A percentile compares a stretch with the other conserved stretches of the same genome.
These are phyloP conservation scores for Gallinago jamesoni DNA, from an alignment of 2,113 vertebrate genomes.

Conservation along the genomic window DNA sequence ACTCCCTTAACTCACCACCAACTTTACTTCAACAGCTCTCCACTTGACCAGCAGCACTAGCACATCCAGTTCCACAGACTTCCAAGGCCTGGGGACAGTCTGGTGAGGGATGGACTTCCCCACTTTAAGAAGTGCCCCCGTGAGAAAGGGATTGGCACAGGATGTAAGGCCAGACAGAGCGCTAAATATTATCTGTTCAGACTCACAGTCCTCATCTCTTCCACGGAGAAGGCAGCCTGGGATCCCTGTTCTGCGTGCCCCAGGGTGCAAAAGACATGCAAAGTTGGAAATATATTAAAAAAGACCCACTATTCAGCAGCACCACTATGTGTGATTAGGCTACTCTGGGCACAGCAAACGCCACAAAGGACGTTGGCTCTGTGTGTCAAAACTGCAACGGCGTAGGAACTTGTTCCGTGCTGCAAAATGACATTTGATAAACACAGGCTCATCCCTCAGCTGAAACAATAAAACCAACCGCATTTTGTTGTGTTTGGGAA, in stretches of 20 bases:
- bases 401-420: not conserved
- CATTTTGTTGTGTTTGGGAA: not conserved
- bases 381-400: not conserved
- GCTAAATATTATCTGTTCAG: not conserved
- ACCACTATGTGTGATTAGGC: not conserved
- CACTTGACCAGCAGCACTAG: not conserved
- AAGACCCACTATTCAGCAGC: not conserved
- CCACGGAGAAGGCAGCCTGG: not conserved
- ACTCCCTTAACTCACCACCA: not conserved
- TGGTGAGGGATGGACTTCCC: not conserved
- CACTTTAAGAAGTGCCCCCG: not conserved
- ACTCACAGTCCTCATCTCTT: not conserved
- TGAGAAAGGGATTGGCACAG: not conserved
- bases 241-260: not conserved
- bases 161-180: not conserved
- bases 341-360: not conserved
- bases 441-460: not conserved
- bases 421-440: not conserved
- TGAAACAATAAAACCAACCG: not conserved
- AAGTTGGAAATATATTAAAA: not conserved
- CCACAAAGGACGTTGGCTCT: not conserved
- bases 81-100: not conserved
- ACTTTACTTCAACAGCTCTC: not conserved
- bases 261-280: not conserved
- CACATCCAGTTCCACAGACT: not conserved